Conservation (phyloP, 2,797 vertebrate genomes). For the Stomatorhinus walkeri region DNA sequence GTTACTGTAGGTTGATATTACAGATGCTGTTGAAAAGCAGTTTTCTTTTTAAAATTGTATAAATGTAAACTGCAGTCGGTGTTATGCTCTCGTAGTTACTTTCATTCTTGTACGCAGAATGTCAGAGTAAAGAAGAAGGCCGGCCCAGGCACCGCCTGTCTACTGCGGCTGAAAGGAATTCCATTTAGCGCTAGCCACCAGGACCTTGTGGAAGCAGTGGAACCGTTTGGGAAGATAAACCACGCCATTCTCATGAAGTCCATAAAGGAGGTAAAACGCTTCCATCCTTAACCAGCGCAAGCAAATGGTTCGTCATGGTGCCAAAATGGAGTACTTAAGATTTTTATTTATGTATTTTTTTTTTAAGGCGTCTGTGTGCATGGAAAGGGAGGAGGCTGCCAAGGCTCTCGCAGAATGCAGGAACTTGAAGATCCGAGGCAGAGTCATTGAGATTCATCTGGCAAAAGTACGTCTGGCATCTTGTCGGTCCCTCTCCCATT, state of each 20-base stretch:
- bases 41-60: neutral
- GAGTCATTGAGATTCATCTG: conserved; percentile 45
- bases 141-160: conserved; percentile 26
- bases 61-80: neutral
- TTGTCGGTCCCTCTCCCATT: neutral
- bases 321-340: neutral
- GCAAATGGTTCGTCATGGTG: neutral
- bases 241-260: conserved; percentile 63
- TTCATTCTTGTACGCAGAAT: conserved; percentile 11
- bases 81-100: neutral
- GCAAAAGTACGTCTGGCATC: conserved; percentile 38
- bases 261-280: conserved; percentile 54
- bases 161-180: conserved; percentile 34
- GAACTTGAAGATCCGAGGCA: conserved; percentile 55
- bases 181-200: conserved; percentile 49
- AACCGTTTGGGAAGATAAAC: conserved; percentile 71
- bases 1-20: neutral
- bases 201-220: conserved; percentile 60
- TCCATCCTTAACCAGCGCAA: neutral
- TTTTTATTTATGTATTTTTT: conserved; percentile 7
- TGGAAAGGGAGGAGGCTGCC: conserved; percentile 70
- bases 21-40: neutral
- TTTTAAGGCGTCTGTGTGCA: conserved; percentile 69
- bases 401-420: conserved; percentile 55
- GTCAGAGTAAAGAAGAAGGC: conserved; percentile 23